Base-by-base conservation (phyloP, 2,113 vertebrate genomes). In the Argyrosomus japonicus region DNA sequence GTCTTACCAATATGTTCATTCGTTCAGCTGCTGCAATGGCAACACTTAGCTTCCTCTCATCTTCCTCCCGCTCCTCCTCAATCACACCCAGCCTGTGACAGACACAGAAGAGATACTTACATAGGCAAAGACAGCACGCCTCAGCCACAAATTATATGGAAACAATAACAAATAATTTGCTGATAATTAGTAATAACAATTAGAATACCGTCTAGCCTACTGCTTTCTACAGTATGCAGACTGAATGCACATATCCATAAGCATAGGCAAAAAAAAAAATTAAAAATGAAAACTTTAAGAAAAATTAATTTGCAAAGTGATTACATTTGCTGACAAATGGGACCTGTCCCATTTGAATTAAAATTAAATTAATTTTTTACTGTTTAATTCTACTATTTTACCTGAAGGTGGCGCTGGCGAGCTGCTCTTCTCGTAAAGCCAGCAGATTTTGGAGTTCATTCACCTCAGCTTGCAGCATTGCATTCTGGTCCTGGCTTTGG, bases 61-160 rank as follows among this genome's bases (percentile, higher is more conserved):
- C 96, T 51, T 97, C 96, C 84, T 95, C 96, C 79, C 95, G 92
- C 84, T 94, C 88, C 64, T 95, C 96, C 56, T 97, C 96, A 23
- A 96, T 95, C 10, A 95, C 94, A 1, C 90, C 93, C 74, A 97
- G n/a, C 86, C 96, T 97, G 73, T 60, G 47, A 86, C 12, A 88
- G 7, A 77, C 45, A 45, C 1, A 75, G 15, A 54, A 60, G 62
- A 77, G 0, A 2, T 18, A n/a, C 13, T 40, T 17, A 68, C 19
- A 2, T 7, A 21, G 9, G 48, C 23, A 57, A 32, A n/a, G 67
- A 19, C 23, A 81, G 36, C 75, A 43, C 9, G 9, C n/a, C 17
- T 40, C 14, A 40, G 21, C 13, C 21, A 15, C 5, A 54, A 19
- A 18, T 54, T 1, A 1, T n/a, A 18, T 64, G 5, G 2, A 65